Conservation (phyloP, 2,888 invertebrate species). For the Criorhina ranunculi region DNA sequence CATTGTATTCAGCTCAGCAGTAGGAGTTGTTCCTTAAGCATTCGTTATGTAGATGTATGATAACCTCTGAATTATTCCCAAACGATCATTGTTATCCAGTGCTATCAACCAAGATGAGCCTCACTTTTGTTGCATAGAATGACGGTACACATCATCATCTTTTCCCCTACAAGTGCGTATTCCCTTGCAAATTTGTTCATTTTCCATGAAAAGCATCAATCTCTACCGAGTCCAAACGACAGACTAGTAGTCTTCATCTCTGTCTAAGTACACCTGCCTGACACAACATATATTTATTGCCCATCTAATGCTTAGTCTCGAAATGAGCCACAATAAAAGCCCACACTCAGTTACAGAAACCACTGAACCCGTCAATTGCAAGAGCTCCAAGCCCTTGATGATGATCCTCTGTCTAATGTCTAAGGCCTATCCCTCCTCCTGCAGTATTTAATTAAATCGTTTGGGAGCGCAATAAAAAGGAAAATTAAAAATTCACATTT, state of each 20-base stretch:
- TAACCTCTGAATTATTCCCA: too few relatives aligned
- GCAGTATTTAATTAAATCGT: slow-evolving; percentile 66
- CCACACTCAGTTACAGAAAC: slow-evolving; percentile 46
- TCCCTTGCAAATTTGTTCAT: too few relatives aligned
- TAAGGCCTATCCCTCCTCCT: slow-evolving; percentile 21
- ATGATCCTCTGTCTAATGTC: slow-evolving; percentile 15
- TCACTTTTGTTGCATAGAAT: too few relatives aligned
- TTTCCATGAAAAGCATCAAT: background rate
- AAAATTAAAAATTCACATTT: slow-evolving; percentile 46
- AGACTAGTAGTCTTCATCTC: background rate
- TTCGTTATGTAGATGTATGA: too few relatives aligned
- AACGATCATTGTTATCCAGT: too few relatives aligned
- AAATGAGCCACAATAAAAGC: slow-evolving; percentile 36
- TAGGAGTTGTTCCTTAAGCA: too few relatives aligned
- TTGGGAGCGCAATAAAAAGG: slow-evolving; percentile 34
- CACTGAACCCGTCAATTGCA: slow-evolving; percentile 69
- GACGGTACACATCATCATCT: too few relatives aligned
- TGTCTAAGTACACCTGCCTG: background rate
- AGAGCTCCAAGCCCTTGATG: slow-evolving; percentile 25
- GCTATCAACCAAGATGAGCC: too few relatives aligned
- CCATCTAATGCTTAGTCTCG: slow-evolving; percentile 21
- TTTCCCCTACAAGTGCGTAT: too few relatives aligned
- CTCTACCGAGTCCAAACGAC: too few relatives aligned
- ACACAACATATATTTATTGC: slow-evolving; percentile 50
- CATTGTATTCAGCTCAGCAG: too few relatives aligned